These are phyloP conservation scores for Drosophila mercatorum DNA, from an alignment of 2,888 invertebrate species.

Conservation along the genomic window DNA sequence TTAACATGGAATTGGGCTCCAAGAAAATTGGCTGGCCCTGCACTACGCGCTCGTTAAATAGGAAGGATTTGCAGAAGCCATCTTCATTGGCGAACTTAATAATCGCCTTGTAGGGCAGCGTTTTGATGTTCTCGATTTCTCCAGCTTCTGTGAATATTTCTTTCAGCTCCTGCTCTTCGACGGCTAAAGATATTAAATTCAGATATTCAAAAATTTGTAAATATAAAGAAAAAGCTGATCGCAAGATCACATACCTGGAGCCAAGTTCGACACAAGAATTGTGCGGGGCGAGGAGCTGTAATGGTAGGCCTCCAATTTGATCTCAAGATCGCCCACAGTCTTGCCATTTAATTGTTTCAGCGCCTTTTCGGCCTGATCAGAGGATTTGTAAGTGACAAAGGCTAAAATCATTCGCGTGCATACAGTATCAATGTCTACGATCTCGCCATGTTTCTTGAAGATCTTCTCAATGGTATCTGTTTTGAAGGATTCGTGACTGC, in stretches of 20 bases:
- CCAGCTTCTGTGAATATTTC: constrained; percentile 60
- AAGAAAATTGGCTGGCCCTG: constrained; percentile 66
- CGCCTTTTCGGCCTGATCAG: constrained; percentile 57
- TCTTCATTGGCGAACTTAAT: constrained; percentile 69
- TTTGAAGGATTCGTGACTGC: constrained; percentile 44
- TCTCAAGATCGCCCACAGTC: constrained; percentile 52
- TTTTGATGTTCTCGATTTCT: constrained; percentile 49
- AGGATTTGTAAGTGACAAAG: constrained; percentile 66
- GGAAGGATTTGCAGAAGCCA: constrained; percentile 76
- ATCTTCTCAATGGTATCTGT: constrained; percentile 49
- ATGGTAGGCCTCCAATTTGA: constrained; percentile 57
- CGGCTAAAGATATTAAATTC: constrained; percentile 21
- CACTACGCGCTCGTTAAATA: constrained; percentile 61
- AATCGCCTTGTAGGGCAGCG: constrained; percentile 49
- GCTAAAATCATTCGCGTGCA: constrained; percentile 63
- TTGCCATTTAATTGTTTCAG: constrained; percentile 59
- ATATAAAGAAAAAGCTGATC: neutral
- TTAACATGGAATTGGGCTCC: constrained; percentile 72
- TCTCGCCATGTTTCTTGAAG: constrained; percentile 71
- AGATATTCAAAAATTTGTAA: neutral
- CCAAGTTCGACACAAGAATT: constrained; percentile 52
- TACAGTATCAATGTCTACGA: constrained; percentile 58
- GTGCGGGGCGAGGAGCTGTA: constrained; percentile 21
- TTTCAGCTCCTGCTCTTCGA: constrained; percentile 54
- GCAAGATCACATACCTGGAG: constrained; percentile 31